These are phyloP conservation scores for Cairina moschata DNA, from an alignment of 2,113 vertebrate species.

Conservation along the genomic window DNA sequence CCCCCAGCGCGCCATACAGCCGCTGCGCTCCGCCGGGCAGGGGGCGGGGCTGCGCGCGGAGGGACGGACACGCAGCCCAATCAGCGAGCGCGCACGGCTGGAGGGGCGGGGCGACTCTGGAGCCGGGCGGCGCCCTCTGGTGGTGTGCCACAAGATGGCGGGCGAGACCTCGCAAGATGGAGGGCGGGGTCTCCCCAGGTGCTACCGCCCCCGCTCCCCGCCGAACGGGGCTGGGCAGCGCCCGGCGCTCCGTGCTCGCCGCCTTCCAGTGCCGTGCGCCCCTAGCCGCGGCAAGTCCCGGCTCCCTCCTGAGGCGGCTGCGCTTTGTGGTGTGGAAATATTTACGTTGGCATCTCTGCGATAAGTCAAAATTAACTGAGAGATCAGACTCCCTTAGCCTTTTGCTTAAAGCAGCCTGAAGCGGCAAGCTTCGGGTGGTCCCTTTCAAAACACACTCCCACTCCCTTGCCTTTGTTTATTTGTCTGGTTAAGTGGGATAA, in stretches of 20 bases:
- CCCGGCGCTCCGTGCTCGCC: too few relatives aligned
- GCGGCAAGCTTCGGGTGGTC: neutral
- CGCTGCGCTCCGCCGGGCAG: rapidly evolving
- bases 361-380: neutral
- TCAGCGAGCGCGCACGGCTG: too few relatives aligned
- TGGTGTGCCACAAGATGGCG: too few relatives aligned
- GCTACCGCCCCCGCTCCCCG: too few relatives aligned
- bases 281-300: too few relatives aligned
- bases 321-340: neutral
- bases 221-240: too few relatives aligned
- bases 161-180: too few relatives aligned
- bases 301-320: too few relatives aligned
- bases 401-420: rapidly evolving
- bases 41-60: neutral
- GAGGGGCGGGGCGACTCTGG: too few relatives aligned
- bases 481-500: rapidly evolving
- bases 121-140: too few relatives aligned
- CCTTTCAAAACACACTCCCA: rapidly evolving
- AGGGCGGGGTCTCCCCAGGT: too few relatives aligned
- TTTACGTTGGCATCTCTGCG: rapidly evolving
- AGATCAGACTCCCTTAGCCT: rapidly evolving
- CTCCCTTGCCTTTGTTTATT: rapidly evolving
- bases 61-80: neutral
- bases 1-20: rapidly evolving
- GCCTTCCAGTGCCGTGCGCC: too few relatives aligned